Conservation (phyloP, 2,797 vertebrate genomes). For the Leptatherina wallacei region DNA sequence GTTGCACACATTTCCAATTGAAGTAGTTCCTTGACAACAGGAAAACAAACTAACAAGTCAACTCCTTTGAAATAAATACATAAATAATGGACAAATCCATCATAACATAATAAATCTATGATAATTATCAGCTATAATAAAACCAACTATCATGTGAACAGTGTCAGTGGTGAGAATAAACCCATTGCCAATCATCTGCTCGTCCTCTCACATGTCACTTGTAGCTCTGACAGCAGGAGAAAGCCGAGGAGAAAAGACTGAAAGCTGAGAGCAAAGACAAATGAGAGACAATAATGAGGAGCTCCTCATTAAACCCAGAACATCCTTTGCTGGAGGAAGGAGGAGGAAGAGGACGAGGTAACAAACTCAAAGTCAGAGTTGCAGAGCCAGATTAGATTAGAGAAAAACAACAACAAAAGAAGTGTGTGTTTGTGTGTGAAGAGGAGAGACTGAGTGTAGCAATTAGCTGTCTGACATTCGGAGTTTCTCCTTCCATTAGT, state of each 20-base stretch:
- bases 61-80: too few relatives aligned
- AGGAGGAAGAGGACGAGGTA: slow-evolving; percentile 32
- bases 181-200: background rate
- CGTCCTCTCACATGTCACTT: slow-evolving; percentile 8
- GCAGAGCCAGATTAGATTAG: slow-evolving; percentile 61
- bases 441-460: slow-evolving; percentile 61
- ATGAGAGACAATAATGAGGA: slow-evolving; percentile 50
- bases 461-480: slow-evolving; percentile 65
- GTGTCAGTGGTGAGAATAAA: too few relatives aligned
- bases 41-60: too few relatives aligned
- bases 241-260: slow-evolving; percentile 23
- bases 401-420: slow-evolving; percentile 41
- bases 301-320: slow-evolving; percentile 60
- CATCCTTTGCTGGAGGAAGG: slow-evolving; percentile 49
- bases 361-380: slow-evolving; percentile 45
- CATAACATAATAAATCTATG: background rate
- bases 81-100: too few relatives aligned
- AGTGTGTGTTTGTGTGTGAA: slow-evolving; percentile 21
- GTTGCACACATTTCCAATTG: too few relatives aligned
- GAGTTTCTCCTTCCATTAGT: slow-evolving; percentile 67
- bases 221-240: slow-evolving; percentile 10
- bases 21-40: too few relatives aligned
- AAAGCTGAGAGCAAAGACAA: slow-evolving; percentile 47
- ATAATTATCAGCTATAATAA: background rate
- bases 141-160: too few relatives aligned